These are phyloP conservation scores for Dicrurus megarhynchus DNA, from an alignment of 2,113 vertebrate species.

Conservation along the genomic window DNA sequence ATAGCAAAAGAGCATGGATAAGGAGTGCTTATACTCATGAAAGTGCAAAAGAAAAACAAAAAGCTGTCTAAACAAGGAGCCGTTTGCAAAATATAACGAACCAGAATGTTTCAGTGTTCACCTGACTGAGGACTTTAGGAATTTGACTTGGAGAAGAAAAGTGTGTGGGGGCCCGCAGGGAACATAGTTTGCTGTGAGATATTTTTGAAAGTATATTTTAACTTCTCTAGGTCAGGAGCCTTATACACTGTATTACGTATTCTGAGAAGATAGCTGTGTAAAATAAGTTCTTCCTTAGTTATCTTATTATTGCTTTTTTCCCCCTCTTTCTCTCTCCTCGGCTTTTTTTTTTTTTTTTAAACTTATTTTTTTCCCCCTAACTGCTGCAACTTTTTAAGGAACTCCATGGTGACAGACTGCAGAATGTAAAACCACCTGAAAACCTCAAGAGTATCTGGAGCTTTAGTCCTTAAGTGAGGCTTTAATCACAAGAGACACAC, in stretches of 20 bases:
- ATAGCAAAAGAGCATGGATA: neutral
- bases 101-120: neutral
- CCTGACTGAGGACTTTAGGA: neutral
- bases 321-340: fast-evolving
- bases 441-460: neutral
- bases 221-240: neutral
- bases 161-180: fast-evolving
- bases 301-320: neutral
- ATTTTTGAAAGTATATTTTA: neutral
- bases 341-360: too few relatives aligned
- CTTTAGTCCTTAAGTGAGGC: neutral
- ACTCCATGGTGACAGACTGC: neutral
- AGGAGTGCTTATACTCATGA: neutral
- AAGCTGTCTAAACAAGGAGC: neutral
- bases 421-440: neutral
- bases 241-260: neutral
- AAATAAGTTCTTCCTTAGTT: neutral
- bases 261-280: neutral
- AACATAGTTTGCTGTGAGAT: neutral
- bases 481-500: neutral
- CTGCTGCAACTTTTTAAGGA: neutral
- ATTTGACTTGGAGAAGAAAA: neutral
- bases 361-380: fast-evolving
- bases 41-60: neutral
- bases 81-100: neutral